Conservation (phyloP, 1,140 invertebrate genomes). For the Drosophila leontia region DNA sequence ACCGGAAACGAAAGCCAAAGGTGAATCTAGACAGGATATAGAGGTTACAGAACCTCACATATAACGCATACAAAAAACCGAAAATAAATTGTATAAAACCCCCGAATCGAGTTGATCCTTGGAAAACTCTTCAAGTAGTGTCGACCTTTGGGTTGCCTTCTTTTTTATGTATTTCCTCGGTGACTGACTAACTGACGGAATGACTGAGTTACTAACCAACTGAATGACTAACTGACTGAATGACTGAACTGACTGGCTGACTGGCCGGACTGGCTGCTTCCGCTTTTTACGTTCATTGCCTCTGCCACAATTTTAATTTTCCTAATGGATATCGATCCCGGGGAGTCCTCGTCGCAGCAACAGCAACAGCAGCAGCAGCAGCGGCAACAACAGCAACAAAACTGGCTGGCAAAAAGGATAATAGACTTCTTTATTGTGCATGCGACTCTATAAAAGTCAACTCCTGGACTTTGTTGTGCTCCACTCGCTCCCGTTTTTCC, state of each 20-base stretch:
- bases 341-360: constrained; percentile 50
- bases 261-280: constrained; percentile 72
- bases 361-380: constrained; percentile 51
- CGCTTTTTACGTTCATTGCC: constrained; percentile 85
- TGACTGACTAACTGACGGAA: constrained; percentile 41
- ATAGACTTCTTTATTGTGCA: constrained; percentile 85
- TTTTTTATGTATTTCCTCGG: constrained; percentile 18
- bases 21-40: constrained; percentile 22
- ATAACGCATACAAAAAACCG: constrained; percentile 16
- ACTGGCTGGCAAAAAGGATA: constrained; percentile 81
- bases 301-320: constrained; percentile 85
- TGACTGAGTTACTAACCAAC: constrained; percentile 38
- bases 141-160: constrained; percentile 48
- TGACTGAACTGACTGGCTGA: constrained; percentile 46
- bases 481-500: constrained; percentile 15
- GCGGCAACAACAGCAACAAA: constrained; percentile 52
- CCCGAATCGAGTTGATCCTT: constrained; percentile 4
- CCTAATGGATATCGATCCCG: constrained; percentile 85
- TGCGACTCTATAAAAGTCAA: constrained; percentile 85
- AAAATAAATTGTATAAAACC: constrained; percentile 6
- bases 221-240: constrained; percentile 45
- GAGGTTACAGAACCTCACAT: constrained; percentile 12
- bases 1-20: constrained; percentile 61
- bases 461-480: constrained; percentile 81
- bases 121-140: constrained; percentile 25